Evolutionary conservation across 2,797 vertebrate genomes (phyloP).

Genomic region (Dendrocincla fuliginosa): DNA sequence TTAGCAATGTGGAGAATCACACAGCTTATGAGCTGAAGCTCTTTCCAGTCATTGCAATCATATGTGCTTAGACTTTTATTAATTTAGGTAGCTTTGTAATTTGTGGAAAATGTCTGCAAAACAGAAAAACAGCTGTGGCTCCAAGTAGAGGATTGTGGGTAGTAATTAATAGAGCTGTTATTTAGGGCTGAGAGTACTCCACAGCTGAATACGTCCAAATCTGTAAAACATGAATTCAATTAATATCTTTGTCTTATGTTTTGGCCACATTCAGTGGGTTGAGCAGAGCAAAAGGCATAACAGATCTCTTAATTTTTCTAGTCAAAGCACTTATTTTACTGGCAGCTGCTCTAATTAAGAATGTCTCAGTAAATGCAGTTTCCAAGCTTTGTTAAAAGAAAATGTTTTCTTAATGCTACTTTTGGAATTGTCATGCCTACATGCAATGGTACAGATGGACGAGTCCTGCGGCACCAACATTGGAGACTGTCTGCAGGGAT

Average conservation of each 20-base stretch:
- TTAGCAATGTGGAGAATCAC: not conserved
- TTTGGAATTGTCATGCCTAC: not conserved
- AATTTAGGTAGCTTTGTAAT: slow-evolving; percentile 9
- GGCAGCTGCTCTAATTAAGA: slow-evolving; percentile 56
- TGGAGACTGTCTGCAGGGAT: not conserved
- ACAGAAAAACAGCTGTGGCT: slow-evolving; percentile 12
- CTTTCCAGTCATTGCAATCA: not conserved
- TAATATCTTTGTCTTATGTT: slow-evolving; percentile 41
- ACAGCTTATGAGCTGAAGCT: not conserved
- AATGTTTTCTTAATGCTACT: slow-evolving; percentile 4
- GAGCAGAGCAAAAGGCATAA: slow-evolving; percentile 40
- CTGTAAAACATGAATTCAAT: slow-evolving; percentile 19
- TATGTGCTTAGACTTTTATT: not conserved
- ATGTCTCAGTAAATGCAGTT: slow-evolving; percentile 26
- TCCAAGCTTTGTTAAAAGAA: slow-evolving; percentile 27
- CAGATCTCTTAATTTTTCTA: slow-evolving; percentile 15
- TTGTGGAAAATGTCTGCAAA: not conserved
- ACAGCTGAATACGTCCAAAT: slow-evolving; percentile 12
- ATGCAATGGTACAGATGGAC: not conserved
- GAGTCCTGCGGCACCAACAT: not conserved
- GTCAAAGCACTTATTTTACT: slow-evolving; percentile 23
- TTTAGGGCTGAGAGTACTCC: slow-evolving; percentile 28
- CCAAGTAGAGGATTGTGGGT: not conserved
- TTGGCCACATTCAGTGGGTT: slow-evolving; percentile 20
- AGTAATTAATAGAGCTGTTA: slow-evolving; percentile 55